Evolutionary conservation across 2,797 vertebrate species (phyloP).

Genomic region (Notolepis coatsorum): DNA sequence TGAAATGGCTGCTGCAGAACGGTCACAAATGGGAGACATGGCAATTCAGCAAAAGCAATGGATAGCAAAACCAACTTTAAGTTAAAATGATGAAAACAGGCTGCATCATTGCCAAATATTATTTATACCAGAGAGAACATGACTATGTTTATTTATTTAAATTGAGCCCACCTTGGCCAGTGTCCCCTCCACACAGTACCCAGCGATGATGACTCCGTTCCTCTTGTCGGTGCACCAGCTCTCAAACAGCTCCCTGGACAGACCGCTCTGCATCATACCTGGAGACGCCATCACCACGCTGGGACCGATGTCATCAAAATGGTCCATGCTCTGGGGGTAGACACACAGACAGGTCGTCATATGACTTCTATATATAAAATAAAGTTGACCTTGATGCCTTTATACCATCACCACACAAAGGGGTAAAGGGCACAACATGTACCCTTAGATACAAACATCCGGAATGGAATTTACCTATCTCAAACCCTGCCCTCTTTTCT

Average conservation of each 20-base stretch:
- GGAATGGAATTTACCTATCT: too few relatives aligned
- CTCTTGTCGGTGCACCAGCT: slow-evolving; percentile 98
- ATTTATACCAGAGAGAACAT: background rate
- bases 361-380: too few relatives aligned
- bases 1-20: too few relatives aligned
- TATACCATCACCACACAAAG: too few relatives aligned
- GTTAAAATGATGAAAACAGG: background rate
- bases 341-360: background rate
- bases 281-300: slow-evolving; percentile 96
- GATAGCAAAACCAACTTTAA: too few relatives aligned
- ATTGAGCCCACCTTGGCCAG: slow-evolving; percentile 88
- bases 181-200: slow-evolving; percentile 94
- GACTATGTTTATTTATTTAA: background rate
- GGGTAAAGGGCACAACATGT: too few relatives aligned
- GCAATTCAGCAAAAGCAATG: too few relatives aligned
- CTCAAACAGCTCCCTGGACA: slow-evolving; percentile 94
- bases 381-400: too few relatives aligned
- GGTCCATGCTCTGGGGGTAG: slow-evolving; percentile 91
- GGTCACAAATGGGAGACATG: too few relatives aligned
- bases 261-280: slow-evolving; percentile 96
- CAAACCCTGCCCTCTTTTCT: too few relatives aligned
- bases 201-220: slow-evolving; percentile 94
- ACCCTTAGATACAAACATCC: too few relatives aligned
- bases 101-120: background rate
- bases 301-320: slow-evolving; percentile 94